Evolutionary conservation across 1,140 invertebrate genomes (phyloP), one percentile per base, ranked within the genome.

Genomic region (Lordiphosa stackelbergi): DNA sequence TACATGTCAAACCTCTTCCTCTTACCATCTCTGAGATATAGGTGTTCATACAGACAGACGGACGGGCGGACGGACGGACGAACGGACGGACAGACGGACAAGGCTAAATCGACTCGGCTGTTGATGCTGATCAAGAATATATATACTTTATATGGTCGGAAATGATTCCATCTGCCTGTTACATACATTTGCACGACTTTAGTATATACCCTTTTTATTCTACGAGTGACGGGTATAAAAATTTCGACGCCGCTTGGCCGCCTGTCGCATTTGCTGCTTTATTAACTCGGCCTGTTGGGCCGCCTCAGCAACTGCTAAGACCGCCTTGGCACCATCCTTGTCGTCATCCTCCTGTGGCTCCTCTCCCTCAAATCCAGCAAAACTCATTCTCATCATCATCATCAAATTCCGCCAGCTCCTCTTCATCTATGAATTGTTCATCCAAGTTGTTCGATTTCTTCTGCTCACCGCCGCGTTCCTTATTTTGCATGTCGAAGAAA

Each of bases 381-480:
- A 36, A 34, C 6, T 37, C 9, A 4, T 45, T 40, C 0, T 19
- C 19, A 19, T 19, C 19, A 16, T 41, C 59, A 9, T 43, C 40
- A 2, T 43, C 34, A 12, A 45, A n/a, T 8, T 31, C 28, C 4
- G 40, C 22, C 1, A 19, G 9, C 8, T 47, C 42, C n/a, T 62
- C 13, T 11, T 73, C 53, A 28, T 69, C 74, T 7, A 78, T 66
- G 1, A 74, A 40, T 13, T 79, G 65, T 43, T 79, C 74, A 1
- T 65, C 43, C 2, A 69, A 46, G 7, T 53, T 35, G 28, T 35
- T 16, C 16, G 38, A n/a, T 28, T 12, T 16, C 10, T 47, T 10
- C 3, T 19, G 6, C 10, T 28, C 2, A 8, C 49, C 35, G 1
- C 13, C 46, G 16, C n/a, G 10, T 28, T 38, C 9, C 35, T 83